phyloP scores from a whole-genome alignment of 2,888 invertebrate genomes.

The Lobophora halterata region DNA sequence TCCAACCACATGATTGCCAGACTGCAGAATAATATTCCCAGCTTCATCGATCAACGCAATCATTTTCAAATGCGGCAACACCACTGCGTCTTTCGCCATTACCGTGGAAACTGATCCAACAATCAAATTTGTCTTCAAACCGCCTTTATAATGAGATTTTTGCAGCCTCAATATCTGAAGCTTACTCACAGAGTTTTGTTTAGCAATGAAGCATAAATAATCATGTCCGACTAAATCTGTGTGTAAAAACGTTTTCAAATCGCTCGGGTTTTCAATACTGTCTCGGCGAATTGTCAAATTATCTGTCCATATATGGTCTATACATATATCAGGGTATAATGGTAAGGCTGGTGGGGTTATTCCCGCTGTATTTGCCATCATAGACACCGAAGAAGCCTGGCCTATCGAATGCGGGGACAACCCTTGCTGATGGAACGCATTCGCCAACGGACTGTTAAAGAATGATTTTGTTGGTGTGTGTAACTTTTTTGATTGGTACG shows the following conservation, averaged over 20 bases:
- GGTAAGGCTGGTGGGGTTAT: constrained; percentile 83
- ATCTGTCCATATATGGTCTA: constrained; percentile 96
- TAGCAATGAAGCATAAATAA: constrained; percentile 88
- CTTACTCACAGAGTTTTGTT: constrained; percentile 65
- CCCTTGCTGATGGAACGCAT: constrained; percentile 69
- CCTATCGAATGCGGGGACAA: constrained; percentile 73
- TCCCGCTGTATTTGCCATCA: constrained; percentile 69
- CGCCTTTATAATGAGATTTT: constrained; percentile 78
- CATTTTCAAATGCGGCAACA: constrained; percentile 90
- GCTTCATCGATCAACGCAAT: constrained; percentile 90
- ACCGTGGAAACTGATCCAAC: constrained; percentile 88
- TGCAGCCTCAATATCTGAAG: constrained; percentile 86
- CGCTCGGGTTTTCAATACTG: constrained; percentile 54
- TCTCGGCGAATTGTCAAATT: constrained; percentile 65
- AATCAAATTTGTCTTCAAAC: constrained; percentile 82
- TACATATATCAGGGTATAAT: constrained; percentile 90
- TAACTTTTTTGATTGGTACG: constrained; percentile 59
- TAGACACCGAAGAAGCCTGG: constrained; percentile 68
- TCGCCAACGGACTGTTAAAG: constrained; percentile 71
- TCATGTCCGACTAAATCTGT: constrained; percentile 93
- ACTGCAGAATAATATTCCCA: constrained; percentile 90
- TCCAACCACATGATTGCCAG: constrained; percentile 89
- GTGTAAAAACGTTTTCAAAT: constrained; percentile 88
- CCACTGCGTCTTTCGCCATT: constrained; percentile 91
- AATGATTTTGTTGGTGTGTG: constrained; percentile 60